A percentile compares a stretch with the other conserved stretches of the same genome.
These are phyloP conservation scores for Drosophila demipolita DNA, from an alignment of 2,888 invertebrate species.

Conservation along the genomic window DNA sequence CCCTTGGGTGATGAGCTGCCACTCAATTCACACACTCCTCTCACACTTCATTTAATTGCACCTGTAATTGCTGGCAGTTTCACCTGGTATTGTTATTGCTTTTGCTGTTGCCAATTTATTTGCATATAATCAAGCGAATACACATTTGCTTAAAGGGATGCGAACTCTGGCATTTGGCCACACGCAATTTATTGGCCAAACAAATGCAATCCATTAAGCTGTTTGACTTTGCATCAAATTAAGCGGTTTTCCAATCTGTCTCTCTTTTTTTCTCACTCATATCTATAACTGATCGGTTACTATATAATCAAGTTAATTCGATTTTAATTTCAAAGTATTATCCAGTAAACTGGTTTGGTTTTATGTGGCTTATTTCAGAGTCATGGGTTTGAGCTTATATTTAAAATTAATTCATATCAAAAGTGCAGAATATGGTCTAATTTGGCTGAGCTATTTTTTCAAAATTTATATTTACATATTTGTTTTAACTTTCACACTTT, in stretches of 20 bases:
- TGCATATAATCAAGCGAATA: constrained; percentile 70
- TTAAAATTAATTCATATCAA: neutral
- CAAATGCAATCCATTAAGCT: constrained; percentile 18
- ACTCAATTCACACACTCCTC: constrained; percentile 26
- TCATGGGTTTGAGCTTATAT: no score
- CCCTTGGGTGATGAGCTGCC: constrained; percentile 5
- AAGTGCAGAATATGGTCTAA: neutral
- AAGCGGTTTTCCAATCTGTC: constrained; percentile 3
- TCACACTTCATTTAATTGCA: constrained; percentile 64
- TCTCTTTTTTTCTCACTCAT: neutral
- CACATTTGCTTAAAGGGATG: constrained; percentile 13
- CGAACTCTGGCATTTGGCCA: constrained; percentile 26
- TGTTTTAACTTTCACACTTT: neutral
- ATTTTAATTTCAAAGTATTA: neutral
- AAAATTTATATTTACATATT: neutral
- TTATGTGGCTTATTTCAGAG: neutral
- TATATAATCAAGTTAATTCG: neutral
- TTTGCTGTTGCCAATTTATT: constrained; percentile 47
- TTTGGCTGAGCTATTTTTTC: neutral
- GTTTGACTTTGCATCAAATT: constrained; percentile 19
- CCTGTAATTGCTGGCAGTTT: constrained; percentile 60
- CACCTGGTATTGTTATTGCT: constrained; percentile 16
- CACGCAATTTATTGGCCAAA: constrained; percentile 56
- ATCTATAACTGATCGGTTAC: neutral
- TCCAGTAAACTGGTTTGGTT: neutral